Conservation (phyloP, 2,113 vertebrate species). For the Antennarius striatus region DNA sequence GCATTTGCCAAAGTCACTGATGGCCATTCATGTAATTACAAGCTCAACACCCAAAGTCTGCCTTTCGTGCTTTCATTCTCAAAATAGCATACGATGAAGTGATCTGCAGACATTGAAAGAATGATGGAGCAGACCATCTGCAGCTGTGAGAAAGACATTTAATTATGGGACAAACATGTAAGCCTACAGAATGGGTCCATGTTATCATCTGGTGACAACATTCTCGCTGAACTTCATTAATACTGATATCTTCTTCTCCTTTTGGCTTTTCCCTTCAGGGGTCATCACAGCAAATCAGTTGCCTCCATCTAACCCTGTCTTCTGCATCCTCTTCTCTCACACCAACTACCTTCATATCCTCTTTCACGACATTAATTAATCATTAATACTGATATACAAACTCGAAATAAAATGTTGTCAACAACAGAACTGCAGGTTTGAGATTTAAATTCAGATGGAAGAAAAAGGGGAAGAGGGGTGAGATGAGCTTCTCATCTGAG, state of each 20-base stretch:
- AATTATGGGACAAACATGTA: conserved; percentile 26
- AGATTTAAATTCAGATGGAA: conserved; percentile 9
- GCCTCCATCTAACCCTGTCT: too few relatives aligned
- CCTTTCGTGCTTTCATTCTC: conserved; percentile 48
- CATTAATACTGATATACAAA: background rate
- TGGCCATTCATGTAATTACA: conserved; percentile 45
- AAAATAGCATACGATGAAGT: conserved; percentile 52
- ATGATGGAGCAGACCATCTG: conserved; percentile 50
- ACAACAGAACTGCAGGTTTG: conserved; percentile 1
- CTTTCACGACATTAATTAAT: background rate
- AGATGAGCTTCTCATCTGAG: conserved; percentile 5
- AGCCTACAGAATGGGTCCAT: background rate
- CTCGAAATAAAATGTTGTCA: conserved; percentile 4
- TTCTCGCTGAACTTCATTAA: conserved; percentile 5
- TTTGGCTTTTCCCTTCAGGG: too few relatives aligned
- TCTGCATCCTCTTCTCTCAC: too few relatives aligned
- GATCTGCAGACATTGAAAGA: conserved; percentile 45
- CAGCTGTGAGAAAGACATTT: conserved; percentile 42
- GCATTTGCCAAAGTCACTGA: conserved; percentile 30
- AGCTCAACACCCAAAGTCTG: conserved; percentile 34
- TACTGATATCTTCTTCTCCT: background rate
- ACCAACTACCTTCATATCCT: too few relatives aligned
- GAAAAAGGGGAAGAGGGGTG: background rate
- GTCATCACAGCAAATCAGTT: too few relatives aligned
- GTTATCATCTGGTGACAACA: conserved; percentile 21